Evolutionary conservation across 1,140 invertebrate species (phyloP), one percentile per base, ranked within the genome.

Genomic region (Littorina saxatilis): DNA sequence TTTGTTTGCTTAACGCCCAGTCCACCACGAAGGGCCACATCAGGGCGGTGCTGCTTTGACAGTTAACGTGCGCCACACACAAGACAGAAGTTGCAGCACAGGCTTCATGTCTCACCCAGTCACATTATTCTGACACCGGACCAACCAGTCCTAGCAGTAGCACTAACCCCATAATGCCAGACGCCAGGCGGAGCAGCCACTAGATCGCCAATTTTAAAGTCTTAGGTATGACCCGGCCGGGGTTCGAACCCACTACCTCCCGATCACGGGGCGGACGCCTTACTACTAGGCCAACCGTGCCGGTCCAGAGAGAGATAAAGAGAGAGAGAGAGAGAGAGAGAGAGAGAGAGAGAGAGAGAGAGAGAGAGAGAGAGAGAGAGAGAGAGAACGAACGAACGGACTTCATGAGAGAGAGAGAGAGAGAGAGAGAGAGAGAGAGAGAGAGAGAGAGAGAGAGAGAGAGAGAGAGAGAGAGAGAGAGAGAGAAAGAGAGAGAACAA

Each of bases 311-410:
- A 17, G 80, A 85, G 58, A 82, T 61, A 74, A 39, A 58, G 27
- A 52, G 27, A 1, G 23, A n/a, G 1, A 27, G 43, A 17, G 32
- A n/a, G 15, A 27, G 40, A 37, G 43, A 27, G 11, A 32, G 32
- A 52, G 73, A 29, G 27, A 37, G 43, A 50, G 17, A 35, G 83
- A 87, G 9, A 81, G 82, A 15, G 86, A 83, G 40, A 83, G 80
- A 39, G 80, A 82, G n/a, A 83, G 82, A 55, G 79, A 58, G 32
- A 77, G 23, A 37, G 52, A 75, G 20, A 32, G n/a, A 58, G 52
- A 52, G 7, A 50, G 52, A 74, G 23, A 29, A 29, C 9, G 37
- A 29, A 29, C 15, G 9, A 43, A 17, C 17, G 4, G 35, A 1
- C 1, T 4, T 1, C 52, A n/a, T 47, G 81, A 37, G 40, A 66